These are phyloP conservation scores for Bradypodion pumilum DNA, from an alignment of 2,797 vertebrate genomes.

Conservation along the genomic window DNA sequence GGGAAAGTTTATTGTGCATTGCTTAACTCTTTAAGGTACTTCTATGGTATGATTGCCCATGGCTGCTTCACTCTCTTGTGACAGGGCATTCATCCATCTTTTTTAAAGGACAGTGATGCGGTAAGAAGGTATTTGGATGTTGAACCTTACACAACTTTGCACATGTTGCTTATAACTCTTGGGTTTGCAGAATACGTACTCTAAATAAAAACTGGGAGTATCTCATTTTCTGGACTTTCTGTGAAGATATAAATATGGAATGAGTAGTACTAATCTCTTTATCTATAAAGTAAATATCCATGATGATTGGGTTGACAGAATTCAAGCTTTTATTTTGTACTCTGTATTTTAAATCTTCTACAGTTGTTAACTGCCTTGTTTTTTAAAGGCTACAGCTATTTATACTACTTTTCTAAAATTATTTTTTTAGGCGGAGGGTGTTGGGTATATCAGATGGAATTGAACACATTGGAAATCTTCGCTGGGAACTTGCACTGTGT, in stretches of 20 bases:
- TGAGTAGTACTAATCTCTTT: neutral
- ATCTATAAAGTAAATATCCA: neutral
- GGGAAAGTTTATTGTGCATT: neutral
- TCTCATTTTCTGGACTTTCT: too few species aligned
- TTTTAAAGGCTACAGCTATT: neutral
- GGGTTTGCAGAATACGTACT: neutral
- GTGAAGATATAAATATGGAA: too few species aligned
- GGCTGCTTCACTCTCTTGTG: too few species aligned
- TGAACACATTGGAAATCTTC: constrained; percentile 91
- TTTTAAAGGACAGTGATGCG: neutral
- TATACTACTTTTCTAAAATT: neutral
- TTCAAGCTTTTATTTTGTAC: neutral
- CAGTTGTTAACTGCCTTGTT: neutral
- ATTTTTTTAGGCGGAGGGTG: constrained; percentile 85
- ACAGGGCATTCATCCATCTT: neutral
- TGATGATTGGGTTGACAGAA: neutral
- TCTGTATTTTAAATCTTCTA: neutral
- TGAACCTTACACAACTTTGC: neutral
- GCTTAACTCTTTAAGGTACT: neutral
- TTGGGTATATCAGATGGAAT: constrained; percentile 94
- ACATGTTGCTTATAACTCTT: neutral
- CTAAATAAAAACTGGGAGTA: neutral
- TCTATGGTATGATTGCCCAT: neutral
- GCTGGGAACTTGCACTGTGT: constrained; percentile 96
- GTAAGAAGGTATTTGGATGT: neutral